A percentile compares a stretch with the other conserved stretches of the same genome.
phyloP scores from a whole-genome alignment of 2,797 vertebrate species.

The Geotrypetes seraphini region DNA sequence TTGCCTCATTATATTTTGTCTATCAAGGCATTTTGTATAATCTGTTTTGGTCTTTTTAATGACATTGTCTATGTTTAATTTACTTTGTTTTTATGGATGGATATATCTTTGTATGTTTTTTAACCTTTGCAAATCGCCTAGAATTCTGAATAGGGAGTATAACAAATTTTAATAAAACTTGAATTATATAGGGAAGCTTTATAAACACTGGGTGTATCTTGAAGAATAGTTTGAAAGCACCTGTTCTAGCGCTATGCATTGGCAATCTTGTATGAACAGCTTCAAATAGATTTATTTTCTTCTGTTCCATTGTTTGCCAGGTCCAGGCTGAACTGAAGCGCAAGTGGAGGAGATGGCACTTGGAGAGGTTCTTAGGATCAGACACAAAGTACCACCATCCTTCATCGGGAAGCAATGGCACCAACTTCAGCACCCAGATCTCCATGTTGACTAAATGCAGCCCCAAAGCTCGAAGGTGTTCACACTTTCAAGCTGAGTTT shows the following conservation, averaged over 20 bases:
- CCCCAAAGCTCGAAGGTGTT: constrained; percentile 66
- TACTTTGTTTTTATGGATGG: too few species aligned
- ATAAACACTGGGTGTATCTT: too few species aligned
- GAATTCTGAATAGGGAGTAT: too few species aligned
- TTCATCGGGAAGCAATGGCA: constrained; percentile 77
- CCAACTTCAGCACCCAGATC: constrained; percentile 92
- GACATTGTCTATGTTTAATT: too few species aligned
- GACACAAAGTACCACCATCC: constrained; percentile 84
- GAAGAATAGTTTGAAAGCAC: background rate
- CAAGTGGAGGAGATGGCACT: constrained; percentile 89
- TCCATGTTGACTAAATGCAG: constrained; percentile 87
- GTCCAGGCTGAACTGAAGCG: constrained; percentile 89
- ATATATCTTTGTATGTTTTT: too few species aligned
- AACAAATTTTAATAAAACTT: too few species aligned
- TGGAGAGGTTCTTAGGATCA: constrained; percentile 72
- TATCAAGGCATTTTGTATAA: too few species aligned
- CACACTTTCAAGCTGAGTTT: constrained; percentile 57
- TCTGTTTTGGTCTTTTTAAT: too few species aligned
- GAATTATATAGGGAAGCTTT: too few species aligned
- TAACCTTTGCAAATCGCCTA: too few species aligned
- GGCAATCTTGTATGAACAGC: background rate
- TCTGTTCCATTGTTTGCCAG: constrained; percentile 40
- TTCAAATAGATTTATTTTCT: too few species aligned
- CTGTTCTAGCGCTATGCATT: background rate
- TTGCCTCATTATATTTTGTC: too few species aligned